Evolutionary conservation across 2,888 invertebrate species (phyloP).

Genomic region (Nemotelus pantherinus): DNA sequence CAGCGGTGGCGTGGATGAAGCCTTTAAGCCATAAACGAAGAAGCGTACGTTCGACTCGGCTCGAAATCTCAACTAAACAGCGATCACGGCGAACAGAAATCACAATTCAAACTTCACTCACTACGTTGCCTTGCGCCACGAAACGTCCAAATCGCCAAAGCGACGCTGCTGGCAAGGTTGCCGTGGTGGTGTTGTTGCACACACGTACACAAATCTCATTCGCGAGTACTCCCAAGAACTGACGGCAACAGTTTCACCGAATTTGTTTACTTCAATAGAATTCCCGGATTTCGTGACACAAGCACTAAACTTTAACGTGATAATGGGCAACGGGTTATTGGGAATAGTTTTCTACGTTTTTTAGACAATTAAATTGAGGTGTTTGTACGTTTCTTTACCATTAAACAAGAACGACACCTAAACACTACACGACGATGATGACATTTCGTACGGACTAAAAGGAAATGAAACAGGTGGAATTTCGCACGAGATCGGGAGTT

Average conservation of each 20-base stretch:
- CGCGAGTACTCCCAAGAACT: not conserved
- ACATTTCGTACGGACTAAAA: conserved; percentile 37
- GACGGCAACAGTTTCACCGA: conserved; percentile 8
- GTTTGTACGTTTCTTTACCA: conserved; percentile 1
- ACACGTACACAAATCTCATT: conserved; percentile 12
- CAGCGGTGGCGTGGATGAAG: not conserved
- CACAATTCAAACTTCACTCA: conserved; percentile 7
- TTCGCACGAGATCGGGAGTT: not conserved
- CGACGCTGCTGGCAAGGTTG: conserved; percentile 29
- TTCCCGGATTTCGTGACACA: no score
- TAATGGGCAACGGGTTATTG: no score
- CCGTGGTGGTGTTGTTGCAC: conserved; percentile 8
- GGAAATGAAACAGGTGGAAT: conserved; percentile 2
- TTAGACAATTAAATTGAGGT: no score
- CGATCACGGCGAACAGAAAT: conserved; percentile 7
- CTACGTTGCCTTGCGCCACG: not conserved
- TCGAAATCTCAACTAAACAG: conserved; percentile 27
- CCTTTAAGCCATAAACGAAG: not conserved
- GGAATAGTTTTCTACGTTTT: no score
- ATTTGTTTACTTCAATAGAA: conserved; percentile 15
- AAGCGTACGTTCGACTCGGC: conserved; percentile 17
- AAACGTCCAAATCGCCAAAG: conserved; percentile 14
- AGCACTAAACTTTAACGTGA: no score
- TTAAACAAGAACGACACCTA: not conserved
- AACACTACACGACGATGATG: conserved; percentile 27